Percentiles rank a stretch among this genome's conserved stretches.
These are phyloP conservation scores for Heterodera filipjevi DNA, from an alignment of 2,888 invertebrate species.

Conservation along the genomic window DNA sequence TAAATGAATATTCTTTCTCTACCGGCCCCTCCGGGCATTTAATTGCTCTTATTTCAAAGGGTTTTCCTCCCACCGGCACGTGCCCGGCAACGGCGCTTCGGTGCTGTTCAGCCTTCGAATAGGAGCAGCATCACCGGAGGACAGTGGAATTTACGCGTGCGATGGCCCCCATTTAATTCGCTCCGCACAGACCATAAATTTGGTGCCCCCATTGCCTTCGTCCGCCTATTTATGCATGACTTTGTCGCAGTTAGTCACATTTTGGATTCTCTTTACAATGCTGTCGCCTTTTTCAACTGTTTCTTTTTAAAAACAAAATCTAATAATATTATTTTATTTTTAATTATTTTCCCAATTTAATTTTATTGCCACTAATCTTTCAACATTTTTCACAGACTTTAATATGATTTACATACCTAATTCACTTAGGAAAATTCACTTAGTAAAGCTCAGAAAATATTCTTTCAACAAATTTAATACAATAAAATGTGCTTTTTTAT, in stretches of 20 bases:
- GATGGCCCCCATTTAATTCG: slow-evolving; percentile 49
- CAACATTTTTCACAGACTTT: no score
- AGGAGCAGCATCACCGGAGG: slow-evolving; percentile 44
- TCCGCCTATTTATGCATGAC: neutral
- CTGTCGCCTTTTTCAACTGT: neutral
- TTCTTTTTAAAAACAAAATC: no score
- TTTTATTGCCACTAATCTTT: no score
- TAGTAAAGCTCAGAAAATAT: no score
- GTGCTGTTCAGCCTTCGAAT: slow-evolving; percentile 43
- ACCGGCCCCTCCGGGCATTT: neutral
- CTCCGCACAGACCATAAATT: slow-evolving; percentile 59
- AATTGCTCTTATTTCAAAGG: slow-evolving; percentile 38
- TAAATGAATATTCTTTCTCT: no score
- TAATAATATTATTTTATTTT: no score
- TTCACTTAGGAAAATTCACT: no score
- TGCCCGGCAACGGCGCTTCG: slow-evolving; percentile 26
- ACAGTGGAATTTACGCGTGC: slow-evolving; percentile 60
- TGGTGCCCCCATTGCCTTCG: slow-evolving; percentile 45
- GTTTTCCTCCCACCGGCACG: slow-evolving; percentile 33
- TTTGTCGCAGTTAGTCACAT: neutral
- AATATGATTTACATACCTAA: no score
- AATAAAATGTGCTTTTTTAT: no score
- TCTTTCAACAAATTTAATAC: no score
- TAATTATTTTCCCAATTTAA: no score
- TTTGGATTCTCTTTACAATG: neutral